Evolutionary conservation across 2,888 invertebrate genomes (phyloP).

Genomic region (Rhamnusium bicolor): DNA sequence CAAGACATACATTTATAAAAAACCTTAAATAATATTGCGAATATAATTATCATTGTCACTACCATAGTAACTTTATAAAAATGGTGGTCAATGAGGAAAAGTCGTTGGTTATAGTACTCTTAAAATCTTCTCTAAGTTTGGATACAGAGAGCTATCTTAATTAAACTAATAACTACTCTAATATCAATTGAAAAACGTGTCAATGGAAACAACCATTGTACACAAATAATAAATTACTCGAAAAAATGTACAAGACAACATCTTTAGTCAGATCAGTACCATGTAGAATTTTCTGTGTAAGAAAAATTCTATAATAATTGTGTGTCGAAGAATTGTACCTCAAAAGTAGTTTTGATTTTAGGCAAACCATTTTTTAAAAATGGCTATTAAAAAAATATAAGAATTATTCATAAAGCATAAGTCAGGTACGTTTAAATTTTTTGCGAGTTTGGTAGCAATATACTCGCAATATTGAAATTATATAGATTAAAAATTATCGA

Average conservation of each 20-base stretch:
- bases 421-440: slow-evolving; percentile 68
- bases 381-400: slow-evolving; percentile 49
- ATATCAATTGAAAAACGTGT: slow-evolving; percentile 49
- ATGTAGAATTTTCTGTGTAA: slow-evolving; percentile 56
- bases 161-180: slow-evolving; percentile 63
- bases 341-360: slow-evolving; percentile 54
- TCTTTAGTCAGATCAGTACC: slow-evolving; percentile 63
- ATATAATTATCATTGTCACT: slow-evolving; percentile 58
- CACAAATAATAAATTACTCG: slow-evolving; percentile 53
- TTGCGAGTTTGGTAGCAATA: slow-evolving; percentile 48
- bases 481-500: slow-evolving; percentile 16
- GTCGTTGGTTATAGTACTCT: slow-evolving; percentile 59
- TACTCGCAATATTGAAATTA: slow-evolving; percentile 31
- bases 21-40: slow-evolving; percentile 67
- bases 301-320: slow-evolving; percentile 46
- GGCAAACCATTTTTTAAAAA: slow-evolving; percentile 54
- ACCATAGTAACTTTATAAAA: slow-evolving; percentile 47
- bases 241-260: slow-evolving; percentile 49
- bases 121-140: slow-evolving; percentile 60
- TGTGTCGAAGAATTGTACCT: slow-evolving; percentile 59
- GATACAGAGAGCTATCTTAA: slow-evolving; percentile 69
- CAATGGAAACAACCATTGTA: slow-evolving; percentile 33
- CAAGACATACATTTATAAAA: slow-evolving; percentile 66
- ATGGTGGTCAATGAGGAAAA: slow-evolving; percentile 53
- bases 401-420: slow-evolving; percentile 67